Evolutionary conservation across 2,113 vertebrate species (phyloP).

Genomic region (Corydoras sp.): DNA sequence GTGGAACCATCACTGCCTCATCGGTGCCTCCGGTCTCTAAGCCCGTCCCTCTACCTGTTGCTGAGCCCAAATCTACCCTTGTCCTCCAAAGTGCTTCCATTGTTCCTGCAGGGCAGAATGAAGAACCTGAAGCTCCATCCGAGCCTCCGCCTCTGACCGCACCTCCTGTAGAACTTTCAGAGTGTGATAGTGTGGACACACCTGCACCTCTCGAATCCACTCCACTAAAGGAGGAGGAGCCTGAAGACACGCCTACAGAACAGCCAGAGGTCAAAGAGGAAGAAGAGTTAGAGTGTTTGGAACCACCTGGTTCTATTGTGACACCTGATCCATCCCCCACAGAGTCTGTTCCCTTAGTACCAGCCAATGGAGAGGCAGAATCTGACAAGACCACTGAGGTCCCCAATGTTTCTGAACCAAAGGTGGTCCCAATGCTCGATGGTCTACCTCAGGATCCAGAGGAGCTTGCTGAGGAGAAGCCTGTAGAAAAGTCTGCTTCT

Average conservation of each 20-base stretch:
- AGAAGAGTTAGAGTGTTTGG: slow-evolving; percentile 39
- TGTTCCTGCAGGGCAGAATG: slow-evolving; percentile 27
- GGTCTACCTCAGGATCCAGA: slow-evolving; percentile 69
- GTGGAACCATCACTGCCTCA: too few species aligned
- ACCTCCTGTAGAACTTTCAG: slow-evolving; percentile 24
- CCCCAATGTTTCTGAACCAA: slow-evolving; percentile 22
- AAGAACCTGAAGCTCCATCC: slow-evolving; percentile 48
- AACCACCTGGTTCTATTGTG: not conserved
- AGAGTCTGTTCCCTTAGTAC: not conserved
- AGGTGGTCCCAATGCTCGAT: slow-evolving; percentile 62
- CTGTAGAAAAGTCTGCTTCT: slow-evolving; percentile 62
- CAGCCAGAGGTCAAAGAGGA: slow-evolving; percentile 42
- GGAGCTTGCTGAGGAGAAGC: slow-evolving; percentile 56
- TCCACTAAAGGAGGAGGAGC: slow-evolving; percentile 47
- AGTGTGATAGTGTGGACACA: slow-evolving; percentile 54
- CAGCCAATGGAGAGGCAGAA: not conserved
- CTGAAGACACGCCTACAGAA: not conserved
- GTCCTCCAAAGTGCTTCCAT: slow-evolving; percentile 41
- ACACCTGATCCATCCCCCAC: not conserved
- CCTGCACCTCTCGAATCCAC: slow-evolving; percentile 54
- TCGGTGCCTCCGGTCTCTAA: slow-evolving; percentile 45
- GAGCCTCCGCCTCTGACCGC: slow-evolving; percentile 19
- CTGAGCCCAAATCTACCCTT: slow-evolving; percentile 43
- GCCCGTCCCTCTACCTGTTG: slow-evolving; percentile 1
- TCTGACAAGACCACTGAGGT: slow-evolving; percentile 18